Base-by-base conservation (phyloP, 2,113 vertebrate species). In the Lichenostomus cassidix region DNA sequence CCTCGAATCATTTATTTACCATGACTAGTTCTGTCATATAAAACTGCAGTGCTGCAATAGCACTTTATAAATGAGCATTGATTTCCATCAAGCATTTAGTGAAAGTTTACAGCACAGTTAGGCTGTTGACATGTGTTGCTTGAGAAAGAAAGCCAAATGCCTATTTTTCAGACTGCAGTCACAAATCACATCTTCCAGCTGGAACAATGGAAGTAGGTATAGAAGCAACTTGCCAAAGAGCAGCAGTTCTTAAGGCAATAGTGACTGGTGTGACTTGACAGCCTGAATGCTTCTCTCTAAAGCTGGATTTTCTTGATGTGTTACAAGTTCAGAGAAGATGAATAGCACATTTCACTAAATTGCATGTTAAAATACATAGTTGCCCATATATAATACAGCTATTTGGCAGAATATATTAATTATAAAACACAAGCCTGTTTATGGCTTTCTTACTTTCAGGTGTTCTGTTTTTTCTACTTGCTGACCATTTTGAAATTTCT, bases 361-460 rank as follows among this genome's bases (percentile, higher is more conserved):
- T 76, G 9, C 71, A 73, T 83, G 27, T 77, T 63, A 70, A 95
- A 94, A 92, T 70, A 70, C 44, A 46, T 82, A 65, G 41, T n/a
- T 81, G 16, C 3, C 42, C 12, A 46, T 93, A 84, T 31, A 50
- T 70, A 75, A 82, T 47, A 89, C 25, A 85, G 47, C 13, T 89
- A 68, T 87, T 90, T 94, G 80, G 39, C 39, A 89, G 64, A 93
- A 81, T 55, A 77, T 79, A 68, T 89, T 94, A 4, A 39, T 96
- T 87, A 79, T 81, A 94, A 84, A 96, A 73, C 28, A 85, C 35
- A 71, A 83, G 5, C 15, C 27, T 88, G 25, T 70, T 80, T 71
- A 52, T 91, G 33, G 9, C 58, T 73, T 77, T 27, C 17, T 75
- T 46, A 49, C 10, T 37, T 88, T 97, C 75, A 94, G n/a, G 28